A percentile compares a stretch with the other conserved stretches of the same genome.
These are phyloP conservation scores for Coleophora deauratella DNA, from an alignment of 2,888 invertebrate species.

Conservation along the genomic window DNA sequence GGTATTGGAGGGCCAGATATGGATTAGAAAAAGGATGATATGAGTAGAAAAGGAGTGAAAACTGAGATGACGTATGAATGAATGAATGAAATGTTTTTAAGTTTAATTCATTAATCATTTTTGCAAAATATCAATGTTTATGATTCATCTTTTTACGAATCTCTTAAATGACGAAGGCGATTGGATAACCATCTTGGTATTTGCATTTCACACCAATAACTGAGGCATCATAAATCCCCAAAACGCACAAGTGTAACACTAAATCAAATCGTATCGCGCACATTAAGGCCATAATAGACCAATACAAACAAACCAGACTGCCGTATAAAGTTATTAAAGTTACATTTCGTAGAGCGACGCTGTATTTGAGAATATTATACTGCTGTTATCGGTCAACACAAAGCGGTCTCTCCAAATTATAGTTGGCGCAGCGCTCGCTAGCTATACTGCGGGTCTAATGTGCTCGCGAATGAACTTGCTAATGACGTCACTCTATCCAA, in stretches of 20 bases:
- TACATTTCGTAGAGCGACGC: conserved; percentile 54
- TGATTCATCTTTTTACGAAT: no score
- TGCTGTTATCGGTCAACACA: conserved; percentile 51
- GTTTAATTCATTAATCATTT: no score
- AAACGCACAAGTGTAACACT: conserved; percentile 15
- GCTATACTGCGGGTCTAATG: neutral
- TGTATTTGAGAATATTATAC: conserved; percentile 52
- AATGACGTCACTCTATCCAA: no score
- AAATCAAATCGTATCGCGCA: conserved; percentile 49
- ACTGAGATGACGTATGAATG: no score
- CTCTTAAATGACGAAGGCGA: no score
- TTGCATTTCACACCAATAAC: no score
- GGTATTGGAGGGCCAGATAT: no score
- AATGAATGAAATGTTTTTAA: no score
- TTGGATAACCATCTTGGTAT: neutral
- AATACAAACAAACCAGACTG: conserved; percentile 51
- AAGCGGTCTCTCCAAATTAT: conserved; percentile 25
- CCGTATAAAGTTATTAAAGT: conserved; percentile 68
- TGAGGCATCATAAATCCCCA: no score
- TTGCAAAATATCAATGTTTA: no score
- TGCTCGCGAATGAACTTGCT: neutral
- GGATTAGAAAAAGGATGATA: no score
- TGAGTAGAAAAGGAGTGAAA: no score
- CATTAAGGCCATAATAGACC: conserved; percentile 45
- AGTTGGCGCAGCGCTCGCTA: conserved; percentile 1